Conservation (phyloP, 2,888 invertebrate species). For the Rhagium mordax region DNA sequence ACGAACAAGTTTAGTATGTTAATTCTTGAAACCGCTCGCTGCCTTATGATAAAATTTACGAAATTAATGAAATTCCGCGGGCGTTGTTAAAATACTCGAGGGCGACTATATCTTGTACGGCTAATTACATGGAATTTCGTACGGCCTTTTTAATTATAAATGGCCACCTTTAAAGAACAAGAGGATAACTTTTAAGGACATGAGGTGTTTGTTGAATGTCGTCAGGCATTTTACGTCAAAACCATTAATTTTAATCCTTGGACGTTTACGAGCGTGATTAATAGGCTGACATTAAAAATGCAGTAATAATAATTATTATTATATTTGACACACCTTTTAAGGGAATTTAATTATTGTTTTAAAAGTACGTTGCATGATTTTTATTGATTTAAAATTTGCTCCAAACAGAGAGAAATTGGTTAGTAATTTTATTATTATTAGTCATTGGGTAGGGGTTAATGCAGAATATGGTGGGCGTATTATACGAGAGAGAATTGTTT, state of each 20-base stretch:
- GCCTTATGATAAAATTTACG: slow-evolving; percentile 1
- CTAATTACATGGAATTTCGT: slow-evolving; percentile 26
- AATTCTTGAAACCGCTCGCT: slow-evolving; percentile 1
- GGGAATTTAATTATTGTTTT: no score
- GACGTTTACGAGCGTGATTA: not conserved
- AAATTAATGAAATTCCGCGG: slow-evolving; percentile 9
- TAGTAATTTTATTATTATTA: no score
- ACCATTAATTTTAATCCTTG: not conserved
- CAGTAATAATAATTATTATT: no score
- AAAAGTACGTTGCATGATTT: no score
- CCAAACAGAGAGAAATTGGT: no score
- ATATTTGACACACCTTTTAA: not conserved
- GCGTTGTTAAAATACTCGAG: slow-evolving; percentile 11
- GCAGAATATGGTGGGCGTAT: no score
- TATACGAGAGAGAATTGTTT: no score
- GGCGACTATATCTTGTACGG: slow-evolving; percentile 1
- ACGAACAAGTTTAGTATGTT: slow-evolving; percentile 10
- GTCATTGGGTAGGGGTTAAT: no score
- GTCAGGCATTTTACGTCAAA: not conserved
- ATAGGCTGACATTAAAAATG: not conserved
- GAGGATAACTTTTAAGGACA: slow-evolving; percentile 15
- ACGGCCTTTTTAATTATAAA: slow-evolving; percentile 30
- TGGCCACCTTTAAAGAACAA: slow-evolving; percentile 10
- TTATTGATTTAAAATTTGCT: no score
- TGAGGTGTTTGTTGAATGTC: slow-evolving; percentile 9